Conservation (phyloP, 2,113 vertebrate genomes). For the Grantiella picta region DNA sequence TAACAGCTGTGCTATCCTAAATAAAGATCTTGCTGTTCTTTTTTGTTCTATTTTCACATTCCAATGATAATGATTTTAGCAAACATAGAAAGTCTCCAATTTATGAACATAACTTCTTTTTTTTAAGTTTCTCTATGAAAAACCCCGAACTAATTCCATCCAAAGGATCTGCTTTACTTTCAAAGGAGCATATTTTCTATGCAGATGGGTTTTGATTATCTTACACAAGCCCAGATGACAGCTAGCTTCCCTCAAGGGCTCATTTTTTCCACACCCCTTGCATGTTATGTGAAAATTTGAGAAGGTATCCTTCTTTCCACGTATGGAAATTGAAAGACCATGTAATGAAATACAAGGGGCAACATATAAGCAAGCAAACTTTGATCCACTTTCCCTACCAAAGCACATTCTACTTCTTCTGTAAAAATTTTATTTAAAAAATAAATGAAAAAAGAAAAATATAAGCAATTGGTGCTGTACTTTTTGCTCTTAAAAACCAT, state of each 20-base stretch:
- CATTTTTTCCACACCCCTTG: background rate
- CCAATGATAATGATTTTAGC: background rate
- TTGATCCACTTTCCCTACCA: background rate
- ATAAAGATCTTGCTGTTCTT: background rate
- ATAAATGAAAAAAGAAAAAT: background rate
- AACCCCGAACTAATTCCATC: background rate
- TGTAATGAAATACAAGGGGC: background rate
- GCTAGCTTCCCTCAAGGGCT: background rate
- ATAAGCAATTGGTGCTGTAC: background rate
- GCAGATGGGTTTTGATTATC: background rate
- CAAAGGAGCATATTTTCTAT: background rate
- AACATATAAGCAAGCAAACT: background rate
- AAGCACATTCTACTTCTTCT: background rate
- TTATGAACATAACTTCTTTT: background rate
- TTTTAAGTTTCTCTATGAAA: background rate
- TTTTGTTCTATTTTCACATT: background rate
- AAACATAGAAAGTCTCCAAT: background rate
- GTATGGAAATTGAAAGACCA: background rate
- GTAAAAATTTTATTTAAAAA: background rate
- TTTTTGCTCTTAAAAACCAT: background rate
- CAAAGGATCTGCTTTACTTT: background rate
- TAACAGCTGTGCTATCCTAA: background rate
- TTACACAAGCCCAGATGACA: background rate
- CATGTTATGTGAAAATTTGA: background rate
- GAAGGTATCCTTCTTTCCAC: background rate